Evolutionary conservation across 2,113 vertebrate genomes (phyloP).

Genomic region (Passer montanus): DNA sequence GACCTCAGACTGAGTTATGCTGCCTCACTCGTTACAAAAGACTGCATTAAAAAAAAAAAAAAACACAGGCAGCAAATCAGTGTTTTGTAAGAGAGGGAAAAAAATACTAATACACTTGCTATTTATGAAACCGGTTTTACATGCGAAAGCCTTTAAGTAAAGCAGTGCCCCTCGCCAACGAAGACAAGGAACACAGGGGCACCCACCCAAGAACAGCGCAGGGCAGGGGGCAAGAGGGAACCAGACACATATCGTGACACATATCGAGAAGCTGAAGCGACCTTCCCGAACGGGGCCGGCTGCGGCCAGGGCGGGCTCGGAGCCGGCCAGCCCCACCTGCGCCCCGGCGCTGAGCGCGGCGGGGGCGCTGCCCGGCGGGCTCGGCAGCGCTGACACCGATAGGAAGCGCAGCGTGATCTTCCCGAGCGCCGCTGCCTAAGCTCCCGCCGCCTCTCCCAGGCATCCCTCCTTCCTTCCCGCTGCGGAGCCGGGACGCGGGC

Average conservation of each 20-base stretch:
- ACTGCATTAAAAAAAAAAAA: not conserved
- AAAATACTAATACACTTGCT: not conserved
- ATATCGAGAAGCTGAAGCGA: rapidly evolving
- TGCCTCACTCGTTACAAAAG: not conserved
- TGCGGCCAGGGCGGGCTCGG: rapidly evolving
- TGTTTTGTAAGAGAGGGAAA: not conserved
- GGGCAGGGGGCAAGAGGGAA: not conserved
- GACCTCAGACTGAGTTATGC: not conserved
- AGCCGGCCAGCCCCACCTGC: not conserved
- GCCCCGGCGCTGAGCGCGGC: not conserved
- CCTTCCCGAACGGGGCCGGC: rapidly evolving
- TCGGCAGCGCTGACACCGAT: not conserved
- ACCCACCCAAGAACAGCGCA: not conserved
- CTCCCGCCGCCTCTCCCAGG: not conserved
- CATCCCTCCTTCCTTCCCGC: not conserved
- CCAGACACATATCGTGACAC: not conserved
- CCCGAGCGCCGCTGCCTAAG: not conserved
- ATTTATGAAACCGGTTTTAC: not conserved
- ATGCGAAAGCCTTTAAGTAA: not conserved
- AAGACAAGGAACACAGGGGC: too few relatives aligned
- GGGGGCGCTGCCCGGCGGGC: not conserved
- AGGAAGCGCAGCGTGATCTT: not conserved
- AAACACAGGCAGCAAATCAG: not conserved
- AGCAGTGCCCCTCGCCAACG: not conserved
- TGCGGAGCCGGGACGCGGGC: not conserved